Evolutionary conservation across 2,113 vertebrate species (phyloP).

Genomic region (Oncorhynchus masou): DNA sequence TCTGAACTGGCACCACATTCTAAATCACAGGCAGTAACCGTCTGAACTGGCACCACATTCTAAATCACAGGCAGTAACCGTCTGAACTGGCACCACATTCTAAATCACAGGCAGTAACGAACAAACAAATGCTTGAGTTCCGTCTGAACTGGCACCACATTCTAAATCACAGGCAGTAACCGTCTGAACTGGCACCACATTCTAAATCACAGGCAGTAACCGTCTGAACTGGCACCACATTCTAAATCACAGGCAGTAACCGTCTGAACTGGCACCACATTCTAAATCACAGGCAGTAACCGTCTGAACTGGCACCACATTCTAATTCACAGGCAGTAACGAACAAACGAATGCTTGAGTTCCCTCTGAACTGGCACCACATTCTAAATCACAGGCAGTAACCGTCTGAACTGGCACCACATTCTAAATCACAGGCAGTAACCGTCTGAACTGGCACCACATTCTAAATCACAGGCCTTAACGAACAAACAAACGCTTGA

Average conservation of each 20-base stretch:
- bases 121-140: constrained; percentile 36
- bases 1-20: too few species aligned
- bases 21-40: constrained; percentile 57
- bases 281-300: constrained; percentile 55
- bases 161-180: constrained; percentile 55
- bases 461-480: too few species aligned
- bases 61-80: constrained; percentile 58
- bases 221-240: constrained; percentile 35
- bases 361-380: too few species aligned
- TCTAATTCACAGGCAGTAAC: constrained; percentile 55
- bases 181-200: not conserved
- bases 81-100: constrained; percentile 24
- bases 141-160: too few species aligned
- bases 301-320: not conserved
- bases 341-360: too few species aligned
- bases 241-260: constrained; percentile 57
- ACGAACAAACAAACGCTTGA: too few species aligned
- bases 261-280: too few species aligned
- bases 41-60: too few species aligned
- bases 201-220: constrained; percentile 55
- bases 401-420: not conserved
- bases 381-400: constrained; percentile 54
- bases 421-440: constrained; percentile 52
- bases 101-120: constrained; percentile 58
- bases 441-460: too few species aligned